These are phyloP conservation scores for Uropsilus gracilis DNA, from an alignment of 2,113 vertebrate species.

Conservation along the genomic window DNA sequence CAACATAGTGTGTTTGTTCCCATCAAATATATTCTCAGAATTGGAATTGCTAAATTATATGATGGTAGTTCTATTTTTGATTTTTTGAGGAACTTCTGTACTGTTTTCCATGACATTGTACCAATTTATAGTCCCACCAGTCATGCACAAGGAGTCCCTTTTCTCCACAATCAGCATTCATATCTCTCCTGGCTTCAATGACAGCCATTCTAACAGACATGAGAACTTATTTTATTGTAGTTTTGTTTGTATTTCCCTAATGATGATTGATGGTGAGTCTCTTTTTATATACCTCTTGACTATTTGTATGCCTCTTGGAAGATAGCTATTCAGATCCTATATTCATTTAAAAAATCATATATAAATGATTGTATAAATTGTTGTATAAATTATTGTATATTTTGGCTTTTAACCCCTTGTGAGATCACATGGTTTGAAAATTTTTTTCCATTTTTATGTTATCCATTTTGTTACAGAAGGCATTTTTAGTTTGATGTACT, in stretches of 20 bases:
- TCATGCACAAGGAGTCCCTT: neutral
- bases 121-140: neutral
- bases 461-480: neutral
- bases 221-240: neutral
- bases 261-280: too few species aligned
- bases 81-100: neutral
- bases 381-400: too few species aligned
- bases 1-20: neutral
- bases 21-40: neutral
- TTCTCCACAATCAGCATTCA: neutral
- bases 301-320: too few species aligned
- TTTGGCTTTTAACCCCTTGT: too few species aligned
- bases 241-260: neutral
- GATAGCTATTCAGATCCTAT: too few species aligned
- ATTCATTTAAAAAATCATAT: too few species aligned
- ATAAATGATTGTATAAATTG: too few species aligned
- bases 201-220: neutral
- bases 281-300: too few species aligned
- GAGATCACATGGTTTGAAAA: too few species aligned
- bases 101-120: neutral
- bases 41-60: neutral
- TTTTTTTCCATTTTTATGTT: too few species aligned
- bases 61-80: neutral
- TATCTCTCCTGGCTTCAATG: neutral
- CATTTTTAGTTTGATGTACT: too few species aligned